Evolutionary conservation across 2,888 invertebrate species (phyloP).

Genomic region (Odontothrips loti): DNA sequence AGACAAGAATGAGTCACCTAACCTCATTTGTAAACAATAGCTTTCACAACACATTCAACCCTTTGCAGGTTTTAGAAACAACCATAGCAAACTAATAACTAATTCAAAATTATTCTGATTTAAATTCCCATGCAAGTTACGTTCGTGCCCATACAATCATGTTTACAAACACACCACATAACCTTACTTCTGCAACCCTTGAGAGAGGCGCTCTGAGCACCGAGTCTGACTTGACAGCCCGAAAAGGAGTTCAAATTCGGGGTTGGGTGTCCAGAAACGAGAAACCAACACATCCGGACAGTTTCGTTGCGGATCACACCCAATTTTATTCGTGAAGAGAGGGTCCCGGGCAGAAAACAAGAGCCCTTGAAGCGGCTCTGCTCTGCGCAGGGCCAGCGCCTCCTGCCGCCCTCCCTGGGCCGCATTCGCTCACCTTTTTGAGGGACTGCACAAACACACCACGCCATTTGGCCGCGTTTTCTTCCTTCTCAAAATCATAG

Average conservation of each 20-base stretch:
- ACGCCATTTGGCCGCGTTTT: slow-evolving; percentile 88
- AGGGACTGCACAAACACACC: slow-evolving; percentile 83
- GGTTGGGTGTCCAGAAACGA: too few relatives aligned
- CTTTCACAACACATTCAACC: not conserved
- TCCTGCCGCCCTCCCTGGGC: not conserved
- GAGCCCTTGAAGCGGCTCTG: too few relatives aligned
- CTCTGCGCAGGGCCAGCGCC: too few relatives aligned
- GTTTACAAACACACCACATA: slow-evolving; percentile 13
- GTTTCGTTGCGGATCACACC: too few relatives aligned
- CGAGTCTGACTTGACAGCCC: too few relatives aligned
- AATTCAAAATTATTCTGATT: not conserved
- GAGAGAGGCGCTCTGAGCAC: too few relatives aligned
- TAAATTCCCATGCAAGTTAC: not conserved
- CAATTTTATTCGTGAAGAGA: too few relatives aligned
- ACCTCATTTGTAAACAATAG: not conserved
- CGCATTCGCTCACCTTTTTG: slow-evolving; percentile 64
- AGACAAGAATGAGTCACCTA: slow-evolving; percentile 27
- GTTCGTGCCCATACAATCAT: not conserved
- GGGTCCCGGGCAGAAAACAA: too few relatives aligned
- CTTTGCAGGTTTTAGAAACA: not conserved
- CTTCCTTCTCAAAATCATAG: slow-evolving; percentile 84
- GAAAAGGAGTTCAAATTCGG: too few relatives aligned
- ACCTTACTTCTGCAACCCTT: slow-evolving; percentile 31
- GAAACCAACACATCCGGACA: too few relatives aligned
- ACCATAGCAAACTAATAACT: not conserved